Conservation (phyloP, 2,888 invertebrate species). For the Apamea monoglypha region DNA sequence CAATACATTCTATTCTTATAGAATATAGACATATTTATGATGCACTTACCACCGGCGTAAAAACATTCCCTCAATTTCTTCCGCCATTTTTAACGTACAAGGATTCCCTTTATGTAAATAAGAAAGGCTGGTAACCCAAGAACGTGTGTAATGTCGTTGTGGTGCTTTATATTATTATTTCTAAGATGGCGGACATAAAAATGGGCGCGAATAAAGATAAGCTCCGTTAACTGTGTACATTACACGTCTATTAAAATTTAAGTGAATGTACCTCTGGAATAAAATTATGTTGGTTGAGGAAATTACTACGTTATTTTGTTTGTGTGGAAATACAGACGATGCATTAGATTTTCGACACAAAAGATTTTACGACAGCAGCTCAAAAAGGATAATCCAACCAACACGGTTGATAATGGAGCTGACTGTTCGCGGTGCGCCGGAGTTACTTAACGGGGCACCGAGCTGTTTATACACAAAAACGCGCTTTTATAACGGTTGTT, state of each 20-base stretch:
- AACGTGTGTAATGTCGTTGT: constrained; percentile 62
- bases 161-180: constrained; percentile 62
- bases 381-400: constrained; percentile 4
- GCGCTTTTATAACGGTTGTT: too few relatives aligned
- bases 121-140: constrained; percentile 52
- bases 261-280: constrained; percentile 46
- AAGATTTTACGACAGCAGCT: constrained; percentile 30
- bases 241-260: constrained; percentile 60
- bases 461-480: too few relatives aligned
- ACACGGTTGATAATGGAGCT: not conserved
- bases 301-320: constrained; percentile 41
- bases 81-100: constrained; percentile 62
- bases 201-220: constrained; percentile 59
- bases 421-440: not conserved
- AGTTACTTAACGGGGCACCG: not conserved
- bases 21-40: constrained; percentile 62
- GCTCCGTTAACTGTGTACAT: constrained; percentile 61
- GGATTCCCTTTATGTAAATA: constrained; percentile 67
- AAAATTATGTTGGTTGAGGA: constrained; percentile 45
- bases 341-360: constrained; percentile 28
- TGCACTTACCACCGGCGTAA: constrained; percentile 60
- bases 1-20: constrained; percentile 54
- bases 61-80: constrained; percentile 62
- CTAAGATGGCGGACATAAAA: constrained; percentile 61
- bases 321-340: constrained; percentile 20